These are phyloP conservation scores for Catostomus latipinnis DNA, from an alignment of 2,797 vertebrate genomes.

Conservation along the genomic window DNA sequence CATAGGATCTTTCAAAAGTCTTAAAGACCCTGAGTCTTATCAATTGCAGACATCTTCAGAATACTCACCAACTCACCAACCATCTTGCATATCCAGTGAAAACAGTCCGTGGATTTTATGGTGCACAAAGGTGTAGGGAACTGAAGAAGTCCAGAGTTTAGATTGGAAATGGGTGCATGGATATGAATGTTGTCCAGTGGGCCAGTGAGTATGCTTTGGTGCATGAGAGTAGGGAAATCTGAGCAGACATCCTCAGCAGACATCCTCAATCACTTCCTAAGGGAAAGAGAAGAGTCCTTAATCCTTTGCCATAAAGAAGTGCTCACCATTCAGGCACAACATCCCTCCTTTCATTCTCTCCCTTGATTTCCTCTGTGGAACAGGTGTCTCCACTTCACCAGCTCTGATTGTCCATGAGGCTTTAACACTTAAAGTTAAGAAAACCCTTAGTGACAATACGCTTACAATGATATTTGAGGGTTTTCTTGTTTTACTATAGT, in stretches of 20 bases:
- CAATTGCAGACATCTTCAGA: background rate
- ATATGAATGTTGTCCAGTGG: no score
- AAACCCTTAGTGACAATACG: no score
- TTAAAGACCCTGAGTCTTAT: background rate
- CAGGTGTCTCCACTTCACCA: slow-evolving; percentile 13
- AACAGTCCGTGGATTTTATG: background rate
- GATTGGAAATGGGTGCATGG: background rate
- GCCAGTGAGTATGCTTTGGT: background rate
- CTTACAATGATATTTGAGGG: no score
- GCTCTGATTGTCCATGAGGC: background rate
- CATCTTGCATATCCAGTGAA: background rate
- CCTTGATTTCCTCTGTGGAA: slow-evolving; percentile 1
- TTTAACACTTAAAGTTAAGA: no score
- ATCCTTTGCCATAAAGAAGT: slow-evolving; percentile 1
- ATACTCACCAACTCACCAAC: background rate
- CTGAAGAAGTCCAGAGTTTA: background rate
- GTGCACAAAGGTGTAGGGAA: background rate
- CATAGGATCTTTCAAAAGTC: no score
- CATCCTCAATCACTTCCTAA: background rate
- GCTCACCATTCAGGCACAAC: slow-evolving; percentile 19
- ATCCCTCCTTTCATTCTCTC: slow-evolving; percentile 27
- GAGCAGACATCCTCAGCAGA: background rate
- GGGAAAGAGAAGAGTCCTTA: background rate
- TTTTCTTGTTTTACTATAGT: no score
- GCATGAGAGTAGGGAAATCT: background rate